Evolutionary conservation across 2,888 invertebrate genomes (phyloP), one percentile per base, ranked within the genome.

Genomic region (Blastobasis adustella): DNA sequence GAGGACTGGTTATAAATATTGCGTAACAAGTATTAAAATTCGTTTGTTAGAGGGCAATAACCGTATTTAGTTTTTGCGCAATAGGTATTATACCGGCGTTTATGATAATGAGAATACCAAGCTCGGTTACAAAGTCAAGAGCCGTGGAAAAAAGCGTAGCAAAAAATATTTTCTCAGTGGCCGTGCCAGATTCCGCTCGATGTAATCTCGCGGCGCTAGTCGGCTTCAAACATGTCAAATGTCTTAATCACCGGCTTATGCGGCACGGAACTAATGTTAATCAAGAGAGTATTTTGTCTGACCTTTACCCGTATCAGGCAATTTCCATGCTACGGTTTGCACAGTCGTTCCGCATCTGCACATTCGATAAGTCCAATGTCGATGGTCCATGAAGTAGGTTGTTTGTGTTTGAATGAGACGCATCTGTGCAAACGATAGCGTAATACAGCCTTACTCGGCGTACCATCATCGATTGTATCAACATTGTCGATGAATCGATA

Each of bases 351-450:
- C 47, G 46, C 46, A 23, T 47, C 49, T 48, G 56, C 45, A 50
- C 44, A 58, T 37, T 50, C 54, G 54, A 59, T 57, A 59, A 42
- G 51, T 48, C 59, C 57, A 59, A 59, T 59, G 59, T 56, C 56
- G 49, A 51, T 53, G 10, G 41, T 36, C 41, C 37, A 37, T 47
- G 54, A 52, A 52, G 56, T 53, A 54, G 58, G 54, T 53, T 55
- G 56, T 58, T 55, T 50, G 53, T 49, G n/a, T 45, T 23, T 23
- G 23, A 23, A 23, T 23, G 23, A 37, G 37, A 48, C 47, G 52
- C 62, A 60, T 56, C 59, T 62, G 59, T 58, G 53, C 49, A 57
- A 54, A 56, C 56, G 47, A 7, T 64, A 65, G 59, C 58, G 61
- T 65, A 56, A 63, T 49, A 23, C 42, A 47, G 55, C 56, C 54